Base-by-base conservation (phyloP, 92 coral and sea anemone species). In the Scolanthus callimorphus region DNA sequence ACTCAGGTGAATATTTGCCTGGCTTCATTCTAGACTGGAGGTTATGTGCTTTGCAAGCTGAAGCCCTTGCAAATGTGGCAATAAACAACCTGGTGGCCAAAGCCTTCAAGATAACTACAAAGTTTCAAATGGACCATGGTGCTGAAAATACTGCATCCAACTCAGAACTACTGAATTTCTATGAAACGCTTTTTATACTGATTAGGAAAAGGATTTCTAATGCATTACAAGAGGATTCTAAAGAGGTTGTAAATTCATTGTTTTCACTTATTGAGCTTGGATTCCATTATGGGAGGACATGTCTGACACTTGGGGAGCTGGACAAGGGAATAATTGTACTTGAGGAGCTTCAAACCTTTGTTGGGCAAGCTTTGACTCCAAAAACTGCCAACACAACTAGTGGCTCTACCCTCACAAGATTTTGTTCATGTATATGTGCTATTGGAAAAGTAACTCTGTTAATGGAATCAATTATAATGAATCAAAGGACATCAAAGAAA, bases 101-200 rank as follows among this genome's bases (percentile, higher is more conserved):
- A 39, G 73, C 83, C 37, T 17, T 78, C 21, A 82, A 69, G 29
- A 63, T 80, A 50, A 70, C 80, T 26, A 28, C 84, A 62, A 87
- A 87, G 59, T 87, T 67, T 64, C 95, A 78, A 46, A 49, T 72
- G 49, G 90, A 83, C 52, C 78, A 73, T 69, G 80, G 83, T 21
- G 57, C 63, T 6, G 62, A 25, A 37, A 50, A 39, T 24, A 41
- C 45, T 11, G 65, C 69, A 25, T 60, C 49, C 61, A 31, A 60
- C 53, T 19, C 45, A 0, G 34, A 38, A 9, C 30, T 82, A 47
- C 51, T 70, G 23, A 20, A 52, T 21, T 60, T 72, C 37, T 78
- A 75, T 63, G 70, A 78, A 38, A 34, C 61, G n/a, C 13, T 65
- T 15, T 83, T 80, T 39, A 49, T 39, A 21, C 29, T 22, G 1